phyloP scores from a whole-genome alignment of 2,113 vertebrate species.

The Heliornis fulica region DNA sequence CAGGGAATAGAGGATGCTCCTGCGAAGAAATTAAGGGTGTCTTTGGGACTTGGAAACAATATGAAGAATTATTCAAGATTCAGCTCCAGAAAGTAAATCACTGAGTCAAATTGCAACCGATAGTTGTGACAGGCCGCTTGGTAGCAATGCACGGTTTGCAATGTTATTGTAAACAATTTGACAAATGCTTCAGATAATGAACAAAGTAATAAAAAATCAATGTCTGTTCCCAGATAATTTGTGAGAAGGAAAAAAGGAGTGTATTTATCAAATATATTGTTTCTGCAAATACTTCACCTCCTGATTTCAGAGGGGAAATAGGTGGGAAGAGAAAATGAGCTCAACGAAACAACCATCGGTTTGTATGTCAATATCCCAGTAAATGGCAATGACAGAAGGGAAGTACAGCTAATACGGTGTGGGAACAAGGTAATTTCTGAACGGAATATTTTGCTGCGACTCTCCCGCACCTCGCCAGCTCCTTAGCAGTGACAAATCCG shows the following conservation, averaged over 20 bases:
- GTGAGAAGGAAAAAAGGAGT: constrained; percentile 28
- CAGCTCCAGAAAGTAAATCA: constrained; percentile 11
- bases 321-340: constrained; percentile 36
- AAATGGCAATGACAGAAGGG: constrained; percentile 19
- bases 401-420: background rate
- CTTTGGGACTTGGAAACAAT: constrained; percentile 37
- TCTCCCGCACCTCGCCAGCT: background rate
- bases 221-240: constrained; percentile 50
- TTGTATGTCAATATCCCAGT: constrained; percentile 37
- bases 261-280: constrained; percentile 53
- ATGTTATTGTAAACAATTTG: constrained; percentile 28
- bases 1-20: background rate
- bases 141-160: constrained; percentile 5
- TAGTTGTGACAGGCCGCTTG: background rate
- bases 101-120: constrained; percentile 18
- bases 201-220: constrained; percentile 58
- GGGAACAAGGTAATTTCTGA: background rate
- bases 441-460: background rate
- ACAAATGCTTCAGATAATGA: constrained; percentile 59
- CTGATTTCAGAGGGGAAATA: constrained; percentile 37
- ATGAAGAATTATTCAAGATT: constrained; percentile 32
- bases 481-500: background rate
- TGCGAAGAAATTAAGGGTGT: constrained; percentile 22
- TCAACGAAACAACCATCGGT: constrained; percentile 2
- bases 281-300: constrained; percentile 49